These are phyloP conservation scores for Pyrgus malvae DNA, from an alignment of 2,888 invertebrate species.

Conservation along the genomic window DNA sequence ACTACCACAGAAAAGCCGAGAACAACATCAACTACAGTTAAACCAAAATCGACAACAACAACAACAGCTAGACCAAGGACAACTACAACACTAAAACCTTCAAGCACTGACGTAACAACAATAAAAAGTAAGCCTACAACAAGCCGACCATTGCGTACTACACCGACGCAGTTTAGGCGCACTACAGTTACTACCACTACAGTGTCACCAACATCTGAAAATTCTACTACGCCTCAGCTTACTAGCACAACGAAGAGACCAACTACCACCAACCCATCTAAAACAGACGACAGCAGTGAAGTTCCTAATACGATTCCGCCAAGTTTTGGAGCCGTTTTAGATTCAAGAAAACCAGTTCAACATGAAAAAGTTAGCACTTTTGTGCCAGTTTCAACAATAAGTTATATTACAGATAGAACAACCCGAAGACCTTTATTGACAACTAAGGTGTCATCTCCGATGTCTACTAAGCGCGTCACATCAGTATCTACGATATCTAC, in stretches of 20 bases:
- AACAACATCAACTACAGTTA: constrained; percentile 37
- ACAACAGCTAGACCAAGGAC: constrained; percentile 33
- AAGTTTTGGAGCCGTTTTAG: constrained; percentile 22
- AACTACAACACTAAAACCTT: constrained; percentile 39
- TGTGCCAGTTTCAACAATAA: constrained; percentile 56
- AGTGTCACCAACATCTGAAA: constrained; percentile 33
- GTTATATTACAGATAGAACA: constrained; percentile 52
- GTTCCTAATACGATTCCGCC: constrained; percentile 7
- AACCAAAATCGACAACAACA: constrained; percentile 33
- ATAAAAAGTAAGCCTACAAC: constrained; percentile 34
- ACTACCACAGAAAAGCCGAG: constrained; percentile 37
- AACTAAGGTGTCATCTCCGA: constrained; percentile 37
- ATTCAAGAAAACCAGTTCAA: constrained; percentile 42
- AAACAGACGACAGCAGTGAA: constrained; percentile 19
- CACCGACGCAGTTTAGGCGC: constrained; percentile 26
- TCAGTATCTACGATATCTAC: constrained; percentile 33
- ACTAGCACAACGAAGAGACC: constrained; percentile 14
- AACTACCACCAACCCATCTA: neutral
- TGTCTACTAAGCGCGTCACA: constrained; percentile 40
- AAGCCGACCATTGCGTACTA: constrained; percentile 29
- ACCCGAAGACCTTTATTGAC: constrained; percentile 43
- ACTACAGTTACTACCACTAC: constrained; percentile 29
- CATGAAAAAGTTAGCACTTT: constrained; percentile 62
- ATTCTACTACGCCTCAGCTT: neutral
- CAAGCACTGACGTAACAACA: constrained; percentile 34